These are phyloP conservation scores for Paedocypris sp. DNA, from an alignment of 2,113 vertebrate species.

Conservation along the genomic window DNA sequence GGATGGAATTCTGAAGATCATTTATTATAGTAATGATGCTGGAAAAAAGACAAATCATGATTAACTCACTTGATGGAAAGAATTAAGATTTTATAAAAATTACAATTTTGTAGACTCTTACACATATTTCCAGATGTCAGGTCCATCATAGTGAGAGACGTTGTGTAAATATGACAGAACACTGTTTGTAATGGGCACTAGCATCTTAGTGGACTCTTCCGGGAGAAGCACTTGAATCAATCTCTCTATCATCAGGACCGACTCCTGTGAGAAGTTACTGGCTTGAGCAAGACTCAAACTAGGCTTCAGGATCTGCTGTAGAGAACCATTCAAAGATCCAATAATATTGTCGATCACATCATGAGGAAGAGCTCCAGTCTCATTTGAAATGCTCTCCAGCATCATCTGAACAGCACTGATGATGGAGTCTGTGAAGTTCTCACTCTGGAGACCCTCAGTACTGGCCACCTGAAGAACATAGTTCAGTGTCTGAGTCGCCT, in stretches of 20 bases:
- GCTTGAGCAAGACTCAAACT: slow-evolving; percentile 37
- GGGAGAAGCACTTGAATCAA: slow-evolving; percentile 37
- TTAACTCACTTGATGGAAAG: too few species aligned
- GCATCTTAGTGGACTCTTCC: slow-evolving; percentile 21
- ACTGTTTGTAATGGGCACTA: slow-evolving; percentile 35
- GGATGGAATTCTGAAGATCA: slow-evolving; percentile 41
- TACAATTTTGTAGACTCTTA: too few species aligned
- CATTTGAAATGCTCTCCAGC: slow-evolving; percentile 25
- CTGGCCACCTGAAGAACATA: slow-evolving; percentile 38
- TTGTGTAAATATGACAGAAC: slow-evolving; percentile 46
- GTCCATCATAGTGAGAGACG: slow-evolving; percentile 21
- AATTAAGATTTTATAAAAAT: too few species aligned
- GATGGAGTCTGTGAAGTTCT: slow-evolving; percentile 40
- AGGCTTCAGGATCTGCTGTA: slow-evolving; percentile 37
- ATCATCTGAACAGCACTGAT: slow-evolving; percentile 29
- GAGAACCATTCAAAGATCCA: slow-evolving; percentile 32
- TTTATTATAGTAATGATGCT: slow-evolving; percentile 52
- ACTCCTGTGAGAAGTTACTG: slow-evolving; percentile 32
- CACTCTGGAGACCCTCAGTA: slow-evolving; percentile 42
- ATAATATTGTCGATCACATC: slow-evolving; percentile 34
- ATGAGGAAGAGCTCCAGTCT: not conserved
- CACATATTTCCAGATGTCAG: slow-evolving; percentile 50
- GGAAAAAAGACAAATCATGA: slow-evolving; percentile 22
- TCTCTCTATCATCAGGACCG: slow-evolving; percentile 29
- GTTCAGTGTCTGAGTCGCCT: slow-evolving; percentile 42